Conservation (phyloP, 2,113 vertebrate species). For the Columba livia region DNA sequence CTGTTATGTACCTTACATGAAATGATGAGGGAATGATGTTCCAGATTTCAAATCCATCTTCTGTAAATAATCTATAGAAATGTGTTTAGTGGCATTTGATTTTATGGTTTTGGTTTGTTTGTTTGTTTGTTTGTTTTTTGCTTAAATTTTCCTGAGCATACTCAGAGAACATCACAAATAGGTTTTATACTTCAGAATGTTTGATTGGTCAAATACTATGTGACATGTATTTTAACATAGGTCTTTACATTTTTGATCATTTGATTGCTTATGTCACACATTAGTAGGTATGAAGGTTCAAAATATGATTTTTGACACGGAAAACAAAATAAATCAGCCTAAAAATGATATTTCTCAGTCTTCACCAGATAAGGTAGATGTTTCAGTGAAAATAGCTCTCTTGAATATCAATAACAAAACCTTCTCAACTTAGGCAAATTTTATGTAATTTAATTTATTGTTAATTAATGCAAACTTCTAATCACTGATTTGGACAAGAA, state of each 20-base stretch:
- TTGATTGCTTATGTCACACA: background rate
- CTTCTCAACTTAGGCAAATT: background rate
- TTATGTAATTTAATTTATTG: background rate
- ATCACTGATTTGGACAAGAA: background rate
- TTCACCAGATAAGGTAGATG: background rate
- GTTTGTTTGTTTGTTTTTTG: background rate
- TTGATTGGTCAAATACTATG: background rate
- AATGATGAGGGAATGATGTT: background rate
- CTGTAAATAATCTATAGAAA: background rate
- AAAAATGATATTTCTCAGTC: background rate
- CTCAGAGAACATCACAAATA: background rate
- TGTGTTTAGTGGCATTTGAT: background rate
- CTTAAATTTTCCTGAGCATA: background rate
- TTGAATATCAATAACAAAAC: background rate
- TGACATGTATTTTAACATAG: background rate
- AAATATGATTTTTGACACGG: background rate
- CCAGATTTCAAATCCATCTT: background rate
- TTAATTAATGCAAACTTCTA: background rate
- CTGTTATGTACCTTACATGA: background rate
- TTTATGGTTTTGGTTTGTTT: background rate
- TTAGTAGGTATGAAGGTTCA: background rate
- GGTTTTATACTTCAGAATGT: background rate
- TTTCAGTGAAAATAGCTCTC: background rate
- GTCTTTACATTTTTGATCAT: background rate
- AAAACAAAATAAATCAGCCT: background rate